A percentile compares a stretch with the other conserved stretches of the same genome.
These are phyloP conservation scores for Amiota mariae DNA, from an alignment of 2,888 invertebrate genomes.

Conservation along the genomic window DNA sequence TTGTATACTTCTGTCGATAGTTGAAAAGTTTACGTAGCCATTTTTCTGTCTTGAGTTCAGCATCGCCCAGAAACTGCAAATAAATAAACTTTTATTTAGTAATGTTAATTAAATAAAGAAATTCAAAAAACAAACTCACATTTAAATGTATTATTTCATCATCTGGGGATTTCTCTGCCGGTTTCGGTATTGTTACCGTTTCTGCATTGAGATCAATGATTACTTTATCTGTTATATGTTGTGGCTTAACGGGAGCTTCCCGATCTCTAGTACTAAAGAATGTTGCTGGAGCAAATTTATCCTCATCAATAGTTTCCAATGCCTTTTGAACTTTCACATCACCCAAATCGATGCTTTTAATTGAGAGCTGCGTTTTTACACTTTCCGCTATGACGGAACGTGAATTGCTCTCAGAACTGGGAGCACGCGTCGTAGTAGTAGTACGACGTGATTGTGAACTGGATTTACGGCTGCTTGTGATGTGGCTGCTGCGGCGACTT, in stretches of 20 bases:
- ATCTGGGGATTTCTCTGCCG: slow-evolving; percentile 57
- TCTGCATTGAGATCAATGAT: slow-evolving; percentile 83
- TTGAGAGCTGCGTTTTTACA: background rate
- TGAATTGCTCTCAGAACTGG: slow-evolving; percentile 60
- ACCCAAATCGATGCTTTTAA: slow-evolving; percentile 58
- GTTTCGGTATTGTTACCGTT: slow-evolving; percentile 79
- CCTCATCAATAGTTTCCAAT: slow-evolving; percentile 82
- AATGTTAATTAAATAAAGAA: background rate
- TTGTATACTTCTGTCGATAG: slow-evolving; percentile 79
- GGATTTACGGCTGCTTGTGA: slow-evolving; percentile 53
- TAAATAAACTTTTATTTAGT: slow-evolving; percentile 22
- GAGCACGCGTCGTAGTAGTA: slow-evolving; percentile 47
- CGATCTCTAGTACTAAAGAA: slow-evolving; percentile 77
- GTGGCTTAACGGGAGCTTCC: slow-evolving; percentile 74
- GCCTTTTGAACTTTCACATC: slow-evolving; percentile 72
- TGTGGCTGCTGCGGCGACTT: slow-evolving; percentile 54
- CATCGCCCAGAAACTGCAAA: slow-evolving; percentile 79
- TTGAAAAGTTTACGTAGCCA: slow-evolving; percentile 83
- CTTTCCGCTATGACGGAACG: slow-evolving; percentile 36
- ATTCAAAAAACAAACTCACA: slow-evolving; percentile 73
- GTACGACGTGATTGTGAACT: slow-evolving; percentile 51
- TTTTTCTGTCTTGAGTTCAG: slow-evolving; percentile 81
- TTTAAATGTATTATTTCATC: slow-evolving; percentile 81
- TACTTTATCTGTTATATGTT: slow-evolving; percentile 73
- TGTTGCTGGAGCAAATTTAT: slow-evolving; percentile 79